phyloP scores from a whole-genome alignment of 2,113 vertebrate species.

The Gasterosteus nipponicus region DNA sequence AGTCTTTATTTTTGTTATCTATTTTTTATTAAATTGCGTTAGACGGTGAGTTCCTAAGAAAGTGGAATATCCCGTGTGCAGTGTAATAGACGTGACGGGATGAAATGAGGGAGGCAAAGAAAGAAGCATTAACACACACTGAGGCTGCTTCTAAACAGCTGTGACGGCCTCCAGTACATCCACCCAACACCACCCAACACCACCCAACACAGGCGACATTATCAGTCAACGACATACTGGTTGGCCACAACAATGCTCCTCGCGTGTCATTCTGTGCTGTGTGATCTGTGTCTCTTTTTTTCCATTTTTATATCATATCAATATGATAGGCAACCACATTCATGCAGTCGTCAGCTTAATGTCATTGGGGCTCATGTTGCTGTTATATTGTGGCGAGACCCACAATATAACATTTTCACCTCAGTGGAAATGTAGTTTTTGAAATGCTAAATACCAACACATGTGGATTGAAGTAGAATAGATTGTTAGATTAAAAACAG shows the following conservation, averaged over 20 bases:
- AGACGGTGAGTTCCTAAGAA: constrained; percentile 1
- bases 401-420: too few species aligned
- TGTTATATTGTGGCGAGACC: neutral
- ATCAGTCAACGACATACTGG: neutral
- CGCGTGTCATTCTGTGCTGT: neutral
- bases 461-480: neutral
- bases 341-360: neutral
- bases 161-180: too few species aligned
- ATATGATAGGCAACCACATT: neutral
- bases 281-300: neutral
- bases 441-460: neutral
- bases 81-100: constrained; percentile 7
- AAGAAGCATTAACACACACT: constrained; percentile 12
- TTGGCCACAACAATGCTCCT: neutral
- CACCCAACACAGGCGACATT: neutral
- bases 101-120: constrained; percentile 9
- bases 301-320: neutral
- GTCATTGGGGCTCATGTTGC: neutral
- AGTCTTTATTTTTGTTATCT: constrained; percentile 31
- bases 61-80: constrained; percentile 5
- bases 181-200: neutral
- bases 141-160: constrained; percentile 1
- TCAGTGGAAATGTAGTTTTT: neutral
- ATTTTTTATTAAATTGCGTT: constrained; percentile 17
- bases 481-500: too few species aligned